Conservation (phyloP, 2,113 vertebrate genomes). For the Ploceus nigricollis region DNA sequence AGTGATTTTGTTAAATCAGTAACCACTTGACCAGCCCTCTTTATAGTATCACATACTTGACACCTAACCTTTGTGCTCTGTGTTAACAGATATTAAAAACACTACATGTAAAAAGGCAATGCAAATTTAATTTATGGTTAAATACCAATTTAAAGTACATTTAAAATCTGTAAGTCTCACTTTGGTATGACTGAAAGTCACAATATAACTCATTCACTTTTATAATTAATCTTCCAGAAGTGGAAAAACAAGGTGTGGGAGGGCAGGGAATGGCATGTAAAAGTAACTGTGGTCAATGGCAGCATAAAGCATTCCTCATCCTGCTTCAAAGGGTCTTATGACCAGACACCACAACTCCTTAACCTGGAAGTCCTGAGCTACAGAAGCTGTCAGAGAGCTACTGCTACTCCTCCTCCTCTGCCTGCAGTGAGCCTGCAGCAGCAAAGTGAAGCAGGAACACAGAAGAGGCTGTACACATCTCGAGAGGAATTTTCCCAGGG, state of each 20-base stretch:
- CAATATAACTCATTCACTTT: neutral
- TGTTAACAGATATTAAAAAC: neutral
- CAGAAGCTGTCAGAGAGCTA: neutral
- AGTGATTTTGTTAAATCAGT: neutral
- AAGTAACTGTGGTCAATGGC: neutral
- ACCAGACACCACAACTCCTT: neutral
- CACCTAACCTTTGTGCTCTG: neutral
- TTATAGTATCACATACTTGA: rapidly evolving
- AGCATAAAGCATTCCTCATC: neutral
- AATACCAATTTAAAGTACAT: neutral
- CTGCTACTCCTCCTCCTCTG: neutral
- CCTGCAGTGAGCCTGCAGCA: neutral
- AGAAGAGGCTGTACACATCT: neutral
- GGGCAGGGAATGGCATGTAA: rapidly evolving
- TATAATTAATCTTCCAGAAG: neutral
- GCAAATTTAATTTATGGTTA: neutral
- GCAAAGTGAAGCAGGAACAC: neutral
- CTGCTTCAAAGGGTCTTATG: neutral
- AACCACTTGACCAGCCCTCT: neutral
- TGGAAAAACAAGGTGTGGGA: neutral
- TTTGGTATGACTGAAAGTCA: neutral
- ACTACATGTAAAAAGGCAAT: neutral
- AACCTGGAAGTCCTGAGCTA: neutral
- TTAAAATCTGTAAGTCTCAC: neutral
- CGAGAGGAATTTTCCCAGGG: neutral